Evolutionary conservation across 2,797 vertebrate species (phyloP), one percentile per base, ranked within the genome.

Genomic region (Neosilurus mollespiculum): DNA sequence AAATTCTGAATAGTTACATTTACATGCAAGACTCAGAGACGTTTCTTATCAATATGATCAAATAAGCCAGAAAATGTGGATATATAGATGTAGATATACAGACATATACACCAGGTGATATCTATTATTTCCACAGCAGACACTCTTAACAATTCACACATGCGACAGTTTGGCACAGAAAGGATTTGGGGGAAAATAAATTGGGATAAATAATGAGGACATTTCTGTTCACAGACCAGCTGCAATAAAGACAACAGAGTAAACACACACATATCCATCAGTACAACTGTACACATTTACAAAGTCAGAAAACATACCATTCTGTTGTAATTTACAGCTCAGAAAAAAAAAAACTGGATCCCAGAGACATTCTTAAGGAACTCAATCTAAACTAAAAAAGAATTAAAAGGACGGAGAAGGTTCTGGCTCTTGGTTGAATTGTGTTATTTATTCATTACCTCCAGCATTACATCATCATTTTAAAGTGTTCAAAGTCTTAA

Each of bases 191-290:
- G 5, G 15, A 9, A 37, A 59, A 59, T 56, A 30, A 58, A 8
- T 43, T 24, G 34, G 0, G 10, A 49, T 53, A 53, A 84, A 80
- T 54, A 71, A 43, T 15, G 5, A 59, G 12, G 2, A 37, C 58
- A 58, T 26, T 43, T 43, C 43, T 5, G n/a, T 82, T 84, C 76
- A 87, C 86, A 87, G 87, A 82, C 87, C 84, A 78, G 87, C 87
- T 86, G 87, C 51, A 83, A 34, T 69, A 20, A 20, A 20, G 15
- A 72, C 18, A 30, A 22, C 20, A 69, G 30, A 77, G 14, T 51
- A 26, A 49, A 30, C 49, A 71, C 49, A 51, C 69, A 59, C 71
- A 16, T 3, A 0, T 69, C n/a, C 30, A 49, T 67, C 51, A 77
- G n/a, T 49, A 78, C 65, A 58, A 10, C 64, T 66, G 18, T 51